Conservation (phyloP, 2,113 vertebrate genomes). For the Lophotis ruficrista region DNA sequence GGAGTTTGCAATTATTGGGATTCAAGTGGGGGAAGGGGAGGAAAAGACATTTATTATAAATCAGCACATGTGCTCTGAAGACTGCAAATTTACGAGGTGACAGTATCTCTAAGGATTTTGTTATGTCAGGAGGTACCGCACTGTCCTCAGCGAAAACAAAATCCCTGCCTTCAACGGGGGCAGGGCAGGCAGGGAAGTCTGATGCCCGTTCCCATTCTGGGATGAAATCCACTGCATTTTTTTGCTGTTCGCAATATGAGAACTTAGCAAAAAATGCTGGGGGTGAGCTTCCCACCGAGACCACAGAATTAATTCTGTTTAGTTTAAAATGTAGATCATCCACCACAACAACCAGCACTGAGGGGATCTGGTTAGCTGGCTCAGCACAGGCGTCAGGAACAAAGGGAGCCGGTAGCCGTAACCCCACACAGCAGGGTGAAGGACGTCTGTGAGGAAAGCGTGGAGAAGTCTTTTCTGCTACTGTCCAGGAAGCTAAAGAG, state of each 20-base stretch:
- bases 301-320: neutral
- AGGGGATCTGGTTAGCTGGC: neutral
- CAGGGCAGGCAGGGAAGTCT: neutral
- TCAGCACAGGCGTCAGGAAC: neutral
- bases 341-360: neutral
- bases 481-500: neutral
- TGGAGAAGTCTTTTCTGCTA: neutral
- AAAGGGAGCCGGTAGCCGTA: neutral
- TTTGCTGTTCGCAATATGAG: neutral
- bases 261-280: neutral
- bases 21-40: neutral
- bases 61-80: neutral
- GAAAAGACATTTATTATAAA: neutral
- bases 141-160: neutral
- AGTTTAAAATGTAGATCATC: neutral
- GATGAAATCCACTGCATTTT: neutral
- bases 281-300: neutral
- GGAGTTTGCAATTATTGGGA: neutral
- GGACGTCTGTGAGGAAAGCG: neutral
- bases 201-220: neutral
- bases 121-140: neutral
- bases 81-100: neutral
- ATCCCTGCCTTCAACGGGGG: neutral
- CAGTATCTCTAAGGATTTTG: neutral
- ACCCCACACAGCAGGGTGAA: neutral